A percentile compares a stretch with the other conserved stretches of the same genome.
These are phyloP conservation scores for Syngnathus typhle DNA, from an alignment of 2,113 vertebrate species.

Conservation along the genomic window DNA sequence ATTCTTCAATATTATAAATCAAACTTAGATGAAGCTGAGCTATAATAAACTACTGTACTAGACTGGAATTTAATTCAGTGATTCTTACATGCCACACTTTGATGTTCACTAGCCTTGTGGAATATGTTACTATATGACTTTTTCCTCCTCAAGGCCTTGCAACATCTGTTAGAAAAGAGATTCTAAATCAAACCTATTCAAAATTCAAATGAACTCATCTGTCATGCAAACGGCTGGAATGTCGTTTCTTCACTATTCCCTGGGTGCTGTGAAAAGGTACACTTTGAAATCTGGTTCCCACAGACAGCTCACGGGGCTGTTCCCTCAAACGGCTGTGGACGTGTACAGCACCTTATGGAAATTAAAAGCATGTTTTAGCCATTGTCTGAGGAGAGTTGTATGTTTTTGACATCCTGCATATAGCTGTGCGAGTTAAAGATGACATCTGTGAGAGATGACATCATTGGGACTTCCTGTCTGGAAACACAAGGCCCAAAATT, in stretches of 20 bases:
- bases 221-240: slow-evolving; percentile 17
- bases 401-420: slow-evolving; percentile 43
- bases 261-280: slow-evolving; percentile 33
- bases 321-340: slow-evolving; percentile 22
- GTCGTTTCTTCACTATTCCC: slow-evolving; percentile 31
- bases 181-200: no score
- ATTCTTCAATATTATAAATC: no score
- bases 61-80: no score
- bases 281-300: slow-evolving; percentile 43
- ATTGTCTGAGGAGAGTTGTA: slow-evolving; percentile 14
- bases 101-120: no score
- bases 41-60: no score
- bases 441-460: slow-evolving; percentile 39
- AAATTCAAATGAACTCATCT: background rate
- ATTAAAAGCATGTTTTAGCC: slow-evolving; percentile 38
- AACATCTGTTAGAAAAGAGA: no score
- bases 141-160: no score
- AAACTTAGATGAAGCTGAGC: no score
- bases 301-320: slow-evolving; percentile 28
- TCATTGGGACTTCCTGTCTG: slow-evolving; percentile 45
- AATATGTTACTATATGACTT: no score
- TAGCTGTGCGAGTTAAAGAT: slow-evolving; percentile 14
- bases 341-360: slow-evolving; percentile 38
- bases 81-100: no score
- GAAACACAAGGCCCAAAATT: slow-evolving; percentile 18